Evolutionary conservation across 2,888 invertebrate genomes (phyloP), one percentile per base, ranked within the genome.

Genomic region (Lomographa bimaculata): DNA sequence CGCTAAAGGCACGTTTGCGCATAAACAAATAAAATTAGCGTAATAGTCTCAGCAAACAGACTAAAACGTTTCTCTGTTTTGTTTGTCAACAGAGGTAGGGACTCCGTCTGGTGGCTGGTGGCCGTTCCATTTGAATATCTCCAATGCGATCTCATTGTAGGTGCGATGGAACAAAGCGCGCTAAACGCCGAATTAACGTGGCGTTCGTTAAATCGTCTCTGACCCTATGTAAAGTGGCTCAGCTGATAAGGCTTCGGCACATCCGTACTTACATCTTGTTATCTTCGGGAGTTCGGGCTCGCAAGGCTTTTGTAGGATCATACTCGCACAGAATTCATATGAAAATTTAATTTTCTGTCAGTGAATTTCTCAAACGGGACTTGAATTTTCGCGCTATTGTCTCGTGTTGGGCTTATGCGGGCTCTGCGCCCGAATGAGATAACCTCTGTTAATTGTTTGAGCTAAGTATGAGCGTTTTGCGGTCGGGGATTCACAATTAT

Each of bases 301-400:
- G 59, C 73, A 77, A 77, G 74, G 79, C 81, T 83, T 80, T 79
- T 71, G 72, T 75, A 65, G 78, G 80, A 82, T 83, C 76, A 74
- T 70, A 65, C 68, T 63, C 60, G 64, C 74, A 65, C 68, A 54
- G 68, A 78, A 84, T 80, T 80, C 79, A 78, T 83, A 84, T 81
- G 83, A 85, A 86, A 82, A 84, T 84, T 85, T 75, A 85, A 85
- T 85, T 81, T 82, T 80, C 78, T 72, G 79, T 78, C 74, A 76
- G 77, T 75, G 77, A 79, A 79, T 76, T 77, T 78, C 79, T 71
- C 73, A 72, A 82, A 82, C 72, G 62, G 70, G 70, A 72, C 73
- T 58, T 40, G 75, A 79, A 79, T 79, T 80, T 74, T 73, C 74
- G 70, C 70, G 74, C 79, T 71, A 81, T 83, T 86, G 84, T 85